Percentiles rank a stretch among this genome's conserved stretches.
phyloP scores from a whole-genome alignment of 2,797 vertebrate species.

The Eremophila alpestris region DNA sequence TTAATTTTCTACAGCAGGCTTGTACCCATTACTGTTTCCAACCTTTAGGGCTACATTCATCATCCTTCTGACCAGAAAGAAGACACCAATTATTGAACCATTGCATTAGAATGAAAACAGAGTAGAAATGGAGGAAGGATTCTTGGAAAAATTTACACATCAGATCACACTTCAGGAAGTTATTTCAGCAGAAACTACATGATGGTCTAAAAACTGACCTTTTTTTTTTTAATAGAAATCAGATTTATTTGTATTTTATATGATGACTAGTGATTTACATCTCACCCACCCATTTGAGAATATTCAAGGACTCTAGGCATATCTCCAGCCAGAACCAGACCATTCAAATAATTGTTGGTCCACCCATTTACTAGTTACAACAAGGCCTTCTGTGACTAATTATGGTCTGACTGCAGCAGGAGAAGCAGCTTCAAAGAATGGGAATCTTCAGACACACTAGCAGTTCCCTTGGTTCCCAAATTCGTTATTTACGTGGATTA shows the following conservation, averaged over 20 bases:
- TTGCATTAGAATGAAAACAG: background rate
- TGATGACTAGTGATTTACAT: slow-evolving; percentile 41
- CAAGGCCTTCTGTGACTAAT: slow-evolving; percentile 49
- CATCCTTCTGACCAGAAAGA: slow-evolving; percentile 31
- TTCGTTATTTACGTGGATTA: slow-evolving; percentile 58
- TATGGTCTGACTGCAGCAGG: slow-evolving; percentile 50
- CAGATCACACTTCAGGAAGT: background rate
- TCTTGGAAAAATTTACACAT: slow-evolving; percentile 1
- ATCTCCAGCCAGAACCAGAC: slow-evolving; percentile 12
- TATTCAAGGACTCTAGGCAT: slow-evolving; percentile 8
- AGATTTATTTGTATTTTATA: slow-evolving; percentile 52
- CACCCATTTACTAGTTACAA: slow-evolving; percentile 39
- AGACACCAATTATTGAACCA: background rate
- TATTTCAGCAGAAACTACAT: slow-evolving; percentile 11
- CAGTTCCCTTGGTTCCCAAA: slow-evolving; percentile 39
- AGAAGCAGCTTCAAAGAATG: slow-evolving; percentile 57
- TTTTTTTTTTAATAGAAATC: slow-evolving; percentile 5
- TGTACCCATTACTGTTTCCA: slow-evolving; percentile 21
- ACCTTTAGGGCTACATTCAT: slow-evolving; percentile 40
- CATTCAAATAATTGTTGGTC: slow-evolving; percentile 39
- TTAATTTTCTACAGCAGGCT: background rate
- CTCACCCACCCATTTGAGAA: slow-evolving; percentile 29
- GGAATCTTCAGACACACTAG: background rate
- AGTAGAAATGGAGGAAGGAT: background rate
- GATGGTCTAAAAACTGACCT: background rate